These are phyloP conservation scores for Cherax quadricarinatus DNA, from an alignment of 1,140 invertebrate genomes.

Conservation along the genomic window DNA sequence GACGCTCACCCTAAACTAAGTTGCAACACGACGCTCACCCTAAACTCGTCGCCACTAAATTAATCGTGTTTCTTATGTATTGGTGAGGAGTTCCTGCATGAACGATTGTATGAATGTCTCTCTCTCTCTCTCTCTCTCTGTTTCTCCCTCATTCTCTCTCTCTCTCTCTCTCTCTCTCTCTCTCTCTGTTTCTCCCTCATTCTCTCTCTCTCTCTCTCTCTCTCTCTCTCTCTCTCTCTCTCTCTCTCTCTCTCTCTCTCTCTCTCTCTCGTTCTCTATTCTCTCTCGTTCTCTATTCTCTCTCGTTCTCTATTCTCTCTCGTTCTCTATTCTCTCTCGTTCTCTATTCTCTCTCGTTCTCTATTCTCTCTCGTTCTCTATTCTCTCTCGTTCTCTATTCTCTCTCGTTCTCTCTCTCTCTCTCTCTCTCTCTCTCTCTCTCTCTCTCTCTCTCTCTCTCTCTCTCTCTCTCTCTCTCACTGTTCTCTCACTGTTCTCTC, in stretches of 20 bases:
- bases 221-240: constrained; percentile 18
- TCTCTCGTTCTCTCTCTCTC: constrained; percentile 18
- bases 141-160: constrained; percentile 19
- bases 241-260: constrained; percentile 30
- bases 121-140: too few relatives aligned
- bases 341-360: too few relatives aligned
- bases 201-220: constrained; percentile 53
- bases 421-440: constrained; percentile 31
- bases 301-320: constrained; percentile 46
- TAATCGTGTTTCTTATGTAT: background rate
- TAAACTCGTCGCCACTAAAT: too few relatives aligned
- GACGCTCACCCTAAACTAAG: too few relatives aligned
- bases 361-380: too few relatives aligned
- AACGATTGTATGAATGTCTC: too few relatives aligned
- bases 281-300: constrained; percentile 29
- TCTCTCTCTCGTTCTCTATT: constrained; percentile 22
- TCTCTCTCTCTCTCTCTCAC: too few relatives aligned
- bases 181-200: background rate
- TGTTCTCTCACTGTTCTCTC: too few relatives aligned
- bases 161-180: constrained; percentile 42
- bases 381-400: too few relatives aligned
- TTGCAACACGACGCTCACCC: too few relatives aligned
- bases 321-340: too few relatives aligned
- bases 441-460: too few relatives aligned
- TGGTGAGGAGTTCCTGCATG: background rate